Percentiles rank a stretch among this genome's conserved stretches.
Conservation (phyloP, 2,888 invertebrate species). For the Phengaris alcon region DNA sequence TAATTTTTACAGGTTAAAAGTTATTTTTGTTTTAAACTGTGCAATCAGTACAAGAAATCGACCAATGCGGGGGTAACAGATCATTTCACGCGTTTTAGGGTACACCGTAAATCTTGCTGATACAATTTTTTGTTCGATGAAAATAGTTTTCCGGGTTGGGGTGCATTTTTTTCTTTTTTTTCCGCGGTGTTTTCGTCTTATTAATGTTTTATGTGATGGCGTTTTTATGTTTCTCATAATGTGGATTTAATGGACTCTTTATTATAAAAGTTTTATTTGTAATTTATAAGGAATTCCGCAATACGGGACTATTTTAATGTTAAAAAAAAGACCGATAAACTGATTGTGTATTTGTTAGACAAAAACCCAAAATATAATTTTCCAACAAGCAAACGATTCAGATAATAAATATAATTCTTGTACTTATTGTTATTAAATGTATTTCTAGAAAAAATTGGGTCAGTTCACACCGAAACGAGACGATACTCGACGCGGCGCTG, state of each 20-base stretch:
- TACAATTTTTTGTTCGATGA: constrained; percentile 72
- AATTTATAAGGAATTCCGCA: background rate
- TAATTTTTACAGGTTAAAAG: background rate
- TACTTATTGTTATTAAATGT: no score
- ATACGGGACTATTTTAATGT: no score
- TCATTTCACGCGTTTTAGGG: constrained; percentile 76
- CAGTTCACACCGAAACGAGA: no score
- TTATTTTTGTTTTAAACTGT: background rate
- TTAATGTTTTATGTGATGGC: constrained; percentile 35
- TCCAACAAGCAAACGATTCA: no score
- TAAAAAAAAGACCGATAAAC: no score
- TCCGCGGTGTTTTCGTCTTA: constrained; percentile 26
- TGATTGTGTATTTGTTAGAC: no score
- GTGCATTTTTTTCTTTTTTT: constrained; percentile 39
- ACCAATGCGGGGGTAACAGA: constrained; percentile 59
- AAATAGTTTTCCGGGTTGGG: constrained; percentile 76
- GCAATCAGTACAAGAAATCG: background rate
- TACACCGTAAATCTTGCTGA: constrained; percentile 74
- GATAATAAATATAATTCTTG: no score
- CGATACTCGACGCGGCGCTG: no score
- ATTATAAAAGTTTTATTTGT: constrained; percentile 17
- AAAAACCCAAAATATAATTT: no score
- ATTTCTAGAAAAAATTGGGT: no score
- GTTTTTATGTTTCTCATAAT: constrained; percentile 30
- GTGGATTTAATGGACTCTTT: constrained; percentile 9